Evolutionary conservation across 2,888 invertebrate species (phyloP), one percentile per base, ranked within the genome.

Genomic region (Brachylomia viminalis): DNA sequence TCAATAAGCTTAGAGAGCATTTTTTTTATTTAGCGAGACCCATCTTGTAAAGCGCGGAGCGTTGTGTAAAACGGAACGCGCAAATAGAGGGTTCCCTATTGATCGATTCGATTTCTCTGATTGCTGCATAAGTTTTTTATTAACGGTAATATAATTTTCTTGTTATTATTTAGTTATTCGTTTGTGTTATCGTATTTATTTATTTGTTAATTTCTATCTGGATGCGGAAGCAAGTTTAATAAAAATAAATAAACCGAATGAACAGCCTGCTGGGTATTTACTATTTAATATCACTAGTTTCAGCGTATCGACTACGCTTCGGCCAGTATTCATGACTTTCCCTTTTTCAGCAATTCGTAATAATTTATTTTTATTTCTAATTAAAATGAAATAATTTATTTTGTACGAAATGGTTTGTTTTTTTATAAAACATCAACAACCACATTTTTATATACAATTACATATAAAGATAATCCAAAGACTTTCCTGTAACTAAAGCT

Each of bases 1-100:
- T 96, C 96, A 96, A 96, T 96, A 96, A 96, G 96, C 96, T 96
- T 95, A 96, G 94, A 95, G 95, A 94, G 95, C 94, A 92, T 94
- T 96, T 96, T 95, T 94, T 93, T 93, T 92, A 92, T 95, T 94
- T 94, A 91, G 92, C 92, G 90, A 92, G 91, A 82, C 86, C 94
- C 94, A 92, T 95, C 95, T 95, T 95, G 94, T 94, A 94, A 93
- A 93, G 89, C 90, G 87, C 87, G 90, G 88, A 89, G 88, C 90
- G 91, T 91, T 91, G 92, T 91, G 92, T 92, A 91, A 91, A 93
- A 93, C 92, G 92, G 90, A 93, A 93, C 93, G 93, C 90, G 92
- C 91, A 95, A 95, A 95, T 93, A 95, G 93, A 95, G 95, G 95
- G 95, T 90, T 88, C 87, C 83, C 83, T 93, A 92, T 94, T 92